Evolutionary conservation across 2,113 vertebrate species (phyloP), one percentile per base, ranked within the genome.

Genomic region (Trochalopteron elliotii): DNA sequence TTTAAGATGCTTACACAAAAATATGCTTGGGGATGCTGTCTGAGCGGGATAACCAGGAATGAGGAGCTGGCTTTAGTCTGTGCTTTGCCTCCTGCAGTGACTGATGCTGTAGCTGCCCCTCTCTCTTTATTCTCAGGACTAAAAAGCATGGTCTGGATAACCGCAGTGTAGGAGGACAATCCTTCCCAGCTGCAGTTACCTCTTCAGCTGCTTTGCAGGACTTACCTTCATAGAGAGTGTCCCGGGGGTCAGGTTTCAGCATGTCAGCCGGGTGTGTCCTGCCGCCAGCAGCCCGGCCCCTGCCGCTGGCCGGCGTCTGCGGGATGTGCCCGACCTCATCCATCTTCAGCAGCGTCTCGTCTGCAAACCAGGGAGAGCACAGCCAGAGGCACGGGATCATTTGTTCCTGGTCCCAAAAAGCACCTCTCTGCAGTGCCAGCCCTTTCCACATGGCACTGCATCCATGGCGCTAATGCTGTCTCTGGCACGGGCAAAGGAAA

Each of bases 291-390:
- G 91, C 55, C 25, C 5, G 65, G 55, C 68, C 91, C 10, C 7
- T 5, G 42, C 97, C 97, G 83, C 98, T 99, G 69, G 99, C 99
- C 69, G 81, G 56, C 0, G 99, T 99, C 97, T 98, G 98, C 2
- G 99, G 99, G 97, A 99, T 98, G 94, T 99, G 99, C 59, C 87
- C 96, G 15, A 99, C 97, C 35, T 99, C 98, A 56, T 98, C 97
- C 97, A 99, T 98, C 84, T 97, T 97, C 39, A 99, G 64, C 11
- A 97, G 83, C 0, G 98, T 98, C 97, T 99, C 99, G 10, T 99
- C 99, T 99, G 94, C 53, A 84, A 94, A 55, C 42, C 90, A 90
- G 78, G 79, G 52, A 61, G 56, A 69, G 50, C 23, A 6, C 60
- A 55, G 93, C 10, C 39, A 24, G 21, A 87, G 52, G 35, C 24